Percentiles rank a stretch among this genome's conserved stretches.
phyloP scores from a whole-genome alignment of 2,888 invertebrate genomes.

The Pediacus dermestoides region DNA sequence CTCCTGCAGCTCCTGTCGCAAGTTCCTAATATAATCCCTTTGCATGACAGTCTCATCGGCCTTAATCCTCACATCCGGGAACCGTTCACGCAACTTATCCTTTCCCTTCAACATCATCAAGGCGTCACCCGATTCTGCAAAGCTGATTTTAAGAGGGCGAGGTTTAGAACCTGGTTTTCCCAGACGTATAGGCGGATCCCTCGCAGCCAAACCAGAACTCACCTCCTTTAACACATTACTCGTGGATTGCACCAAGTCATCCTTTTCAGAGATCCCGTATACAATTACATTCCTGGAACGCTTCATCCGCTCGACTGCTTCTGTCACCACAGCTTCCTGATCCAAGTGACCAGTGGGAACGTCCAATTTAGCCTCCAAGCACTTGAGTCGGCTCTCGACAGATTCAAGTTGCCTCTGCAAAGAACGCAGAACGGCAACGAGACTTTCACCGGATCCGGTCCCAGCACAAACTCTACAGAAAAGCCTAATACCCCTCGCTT shows the following conservation, averaged over 20 bases:
- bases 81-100: not conserved
- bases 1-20: not conserved
- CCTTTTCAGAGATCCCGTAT: not conserved
- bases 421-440: not conserved
- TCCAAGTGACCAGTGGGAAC: not conserved
- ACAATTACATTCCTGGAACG: conserved; percentile 4
- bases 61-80: not conserved
- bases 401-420: not conserved
- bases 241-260: not conserved
- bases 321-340: not conserved
- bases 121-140: not conserved
- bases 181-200: not conserved
- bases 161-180: not conserved
- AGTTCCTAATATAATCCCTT: not conserved
- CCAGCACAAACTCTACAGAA: not conserved
- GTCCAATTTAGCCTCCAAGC: conserved; percentile 1
- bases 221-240: not conserved
- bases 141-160: not conserved
- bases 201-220: not conserved
- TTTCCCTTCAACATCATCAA: not conserved
- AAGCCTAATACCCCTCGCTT: conserved; percentile 1
- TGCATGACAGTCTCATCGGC: conserved; percentile 1
- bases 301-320: not conserved
- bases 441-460: too few species aligned
- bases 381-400: not conserved